Percentiles rank a stretch among this genome's conserved stretches.
Conservation (phyloP, 2,113 vertebrate genomes). For the Hemicordylus capensis region DNA sequence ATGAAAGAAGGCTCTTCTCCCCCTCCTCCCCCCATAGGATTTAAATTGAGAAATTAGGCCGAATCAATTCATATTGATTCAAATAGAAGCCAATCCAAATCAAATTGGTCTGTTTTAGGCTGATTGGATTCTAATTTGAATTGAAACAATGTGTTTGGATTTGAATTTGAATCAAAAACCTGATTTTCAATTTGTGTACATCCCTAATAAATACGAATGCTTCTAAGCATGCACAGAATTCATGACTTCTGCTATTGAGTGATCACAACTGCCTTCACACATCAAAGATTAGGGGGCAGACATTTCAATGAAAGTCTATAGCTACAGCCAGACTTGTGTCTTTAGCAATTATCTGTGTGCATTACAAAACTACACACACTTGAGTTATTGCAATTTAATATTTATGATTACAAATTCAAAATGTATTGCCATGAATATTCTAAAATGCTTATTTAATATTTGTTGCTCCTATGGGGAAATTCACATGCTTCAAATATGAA, state of each 20-base stretch:
- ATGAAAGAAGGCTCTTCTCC: no score
- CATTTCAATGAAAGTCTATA: neutral
- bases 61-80: no score
- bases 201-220: no score
- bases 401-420: constrained; percentile 21
- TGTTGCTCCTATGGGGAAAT: neutral
- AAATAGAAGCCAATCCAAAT: no score
- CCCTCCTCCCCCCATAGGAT: no score
- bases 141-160: no score
- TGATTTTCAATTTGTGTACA: no score
- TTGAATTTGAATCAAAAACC: no score
- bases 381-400: neutral
- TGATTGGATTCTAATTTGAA: no score
- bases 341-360: neutral
- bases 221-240: neutral
- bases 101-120: no score
- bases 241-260: neutral
- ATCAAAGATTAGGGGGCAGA: neutral
- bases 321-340: neutral
- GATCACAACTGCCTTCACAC: neutral
- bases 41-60: no score
- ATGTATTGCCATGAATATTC: neutral
- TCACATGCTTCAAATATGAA: neutral
- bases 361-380: neutral
- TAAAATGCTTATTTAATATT: constrained; percentile 19